Evolutionary conservation across 2,113 vertebrate species (phyloP).

Genomic region (Phocoena phocoena): DNA sequence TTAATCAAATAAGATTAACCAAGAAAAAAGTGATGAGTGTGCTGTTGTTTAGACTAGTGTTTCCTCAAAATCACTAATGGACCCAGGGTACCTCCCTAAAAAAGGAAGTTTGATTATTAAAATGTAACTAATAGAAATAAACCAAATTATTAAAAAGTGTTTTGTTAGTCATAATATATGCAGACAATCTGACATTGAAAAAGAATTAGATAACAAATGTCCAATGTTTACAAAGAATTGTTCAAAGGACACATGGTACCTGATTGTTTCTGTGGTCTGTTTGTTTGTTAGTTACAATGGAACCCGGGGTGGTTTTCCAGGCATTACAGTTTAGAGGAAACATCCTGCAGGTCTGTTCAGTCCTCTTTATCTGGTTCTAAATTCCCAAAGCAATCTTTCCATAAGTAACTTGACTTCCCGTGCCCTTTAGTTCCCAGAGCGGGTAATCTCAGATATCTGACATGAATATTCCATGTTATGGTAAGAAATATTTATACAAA

Average conservation of each 20-base stretch:
- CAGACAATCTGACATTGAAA: background rate
- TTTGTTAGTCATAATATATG: background rate
- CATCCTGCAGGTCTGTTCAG: background rate
- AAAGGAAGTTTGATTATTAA: background rate
- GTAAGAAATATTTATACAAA: background rate
- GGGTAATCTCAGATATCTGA: background rate
- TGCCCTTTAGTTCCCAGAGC: background rate
- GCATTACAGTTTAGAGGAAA: background rate
- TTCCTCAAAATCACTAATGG: background rate
- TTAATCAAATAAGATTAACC: background rate
- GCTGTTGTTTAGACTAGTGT: background rate
- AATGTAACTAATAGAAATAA: conserved; percentile 30
- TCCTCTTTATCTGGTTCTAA: background rate
- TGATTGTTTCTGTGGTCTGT: background rate
- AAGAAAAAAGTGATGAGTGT: background rate
- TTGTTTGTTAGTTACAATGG: background rate
- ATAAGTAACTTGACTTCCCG: background rate
- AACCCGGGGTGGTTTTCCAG: background rate
- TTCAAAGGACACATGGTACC: background rate
- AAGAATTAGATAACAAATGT: background rate
- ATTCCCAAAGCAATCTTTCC: background rate
- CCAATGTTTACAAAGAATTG: background rate
- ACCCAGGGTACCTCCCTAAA: background rate
- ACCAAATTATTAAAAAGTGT: background rate
- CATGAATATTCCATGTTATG: background rate